A percentile compares a stretch with the other conserved stretches of the same genome.
phyloP scores from a whole-genome alignment of 2,888 invertebrate species.

The Apodemia duryi region DNA sequence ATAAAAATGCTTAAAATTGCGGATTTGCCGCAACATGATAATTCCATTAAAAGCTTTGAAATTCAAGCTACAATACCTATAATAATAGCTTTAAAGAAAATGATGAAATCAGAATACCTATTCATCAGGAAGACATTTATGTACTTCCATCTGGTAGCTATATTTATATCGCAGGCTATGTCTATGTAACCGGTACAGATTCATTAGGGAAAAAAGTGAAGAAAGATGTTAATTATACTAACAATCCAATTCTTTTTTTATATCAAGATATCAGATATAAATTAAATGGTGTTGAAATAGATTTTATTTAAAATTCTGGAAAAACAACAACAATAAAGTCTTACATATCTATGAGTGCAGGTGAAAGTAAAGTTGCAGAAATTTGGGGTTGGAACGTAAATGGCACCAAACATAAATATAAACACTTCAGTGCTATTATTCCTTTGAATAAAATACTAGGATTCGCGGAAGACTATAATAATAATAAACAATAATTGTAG shows the following conservation, averaged over 20 bases:
- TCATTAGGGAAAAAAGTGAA: not conserved
- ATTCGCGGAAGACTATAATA: constrained; percentile 40
- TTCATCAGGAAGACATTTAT: not conserved
- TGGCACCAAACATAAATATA: constrained; percentile 20
- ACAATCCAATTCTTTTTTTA: constrained; percentile 1
- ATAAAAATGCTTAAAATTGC: not conserved
- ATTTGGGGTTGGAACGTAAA: not conserved
- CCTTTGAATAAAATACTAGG: constrained; percentile 23
- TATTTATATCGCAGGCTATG: constrained; percentile 1
- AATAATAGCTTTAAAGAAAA: constrained; percentile 3
- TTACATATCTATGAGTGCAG: constrained; percentile 13
- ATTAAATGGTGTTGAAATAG: constrained; percentile 27
- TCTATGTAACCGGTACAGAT: not conserved
- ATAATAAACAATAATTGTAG: constrained; percentile 46
- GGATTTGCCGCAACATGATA: not conserved
- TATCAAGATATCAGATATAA: constrained; percentile 23
- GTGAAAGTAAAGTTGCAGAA: constrained; percentile 1
- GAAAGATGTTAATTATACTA: not conserved
- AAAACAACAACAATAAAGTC: constrained; percentile 27
- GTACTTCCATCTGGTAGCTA: constrained; percentile 5
- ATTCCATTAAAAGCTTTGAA: constrained; percentile 5
- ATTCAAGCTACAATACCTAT: not conserved
- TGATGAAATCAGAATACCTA: constrained; percentile 13
- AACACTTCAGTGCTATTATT: constrained; percentile 31
- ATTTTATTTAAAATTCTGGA: constrained; percentile 27